These are phyloP conservation scores for Parauchenoglanis ngamensis DNA, from an alignment of 2,797 vertebrate genomes.

Conservation along the genomic window DNA sequence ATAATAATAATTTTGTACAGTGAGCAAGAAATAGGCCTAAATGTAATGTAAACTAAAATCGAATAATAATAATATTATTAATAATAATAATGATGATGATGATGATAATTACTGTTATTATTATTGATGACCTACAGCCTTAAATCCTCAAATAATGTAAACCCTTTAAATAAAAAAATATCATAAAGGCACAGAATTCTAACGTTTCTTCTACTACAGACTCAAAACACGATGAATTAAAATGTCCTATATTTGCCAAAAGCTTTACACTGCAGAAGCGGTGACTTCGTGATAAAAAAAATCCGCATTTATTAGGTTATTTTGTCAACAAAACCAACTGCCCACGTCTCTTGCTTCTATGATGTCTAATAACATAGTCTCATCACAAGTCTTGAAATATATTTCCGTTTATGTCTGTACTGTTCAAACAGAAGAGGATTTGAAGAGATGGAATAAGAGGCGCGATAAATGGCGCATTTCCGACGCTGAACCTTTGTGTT, in stretches of 20 bases:
- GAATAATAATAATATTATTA: background rate
- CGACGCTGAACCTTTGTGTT: background rate
- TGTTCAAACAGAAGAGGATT: background rate
- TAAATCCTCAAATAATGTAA: background rate
- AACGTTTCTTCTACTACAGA: background rate
- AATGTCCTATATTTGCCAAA: background rate
- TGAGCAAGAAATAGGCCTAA: no score
- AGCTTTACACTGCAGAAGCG: background rate
- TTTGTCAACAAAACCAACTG: background rate
- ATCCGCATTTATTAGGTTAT: background rate
- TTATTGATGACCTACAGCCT: background rate
- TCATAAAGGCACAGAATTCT: background rate
- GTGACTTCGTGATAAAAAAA: background rate
- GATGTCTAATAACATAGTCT: background rate
- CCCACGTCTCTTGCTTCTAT: background rate
- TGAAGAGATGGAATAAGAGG: background rate
- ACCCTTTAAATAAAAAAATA: background rate
- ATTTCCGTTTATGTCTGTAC: background rate
- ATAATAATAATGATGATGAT: background rate
- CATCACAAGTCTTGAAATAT: background rate
- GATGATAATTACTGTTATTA: slow-evolving; percentile 7
- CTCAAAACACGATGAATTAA: background rate
- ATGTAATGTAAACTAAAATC: background rate
- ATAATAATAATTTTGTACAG: background rate
- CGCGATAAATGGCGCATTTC: slow-evolving; percentile 1